Conservation (phyloP, 2,113 vertebrate genomes). For the Cyprinodon variegatus region DNA sequence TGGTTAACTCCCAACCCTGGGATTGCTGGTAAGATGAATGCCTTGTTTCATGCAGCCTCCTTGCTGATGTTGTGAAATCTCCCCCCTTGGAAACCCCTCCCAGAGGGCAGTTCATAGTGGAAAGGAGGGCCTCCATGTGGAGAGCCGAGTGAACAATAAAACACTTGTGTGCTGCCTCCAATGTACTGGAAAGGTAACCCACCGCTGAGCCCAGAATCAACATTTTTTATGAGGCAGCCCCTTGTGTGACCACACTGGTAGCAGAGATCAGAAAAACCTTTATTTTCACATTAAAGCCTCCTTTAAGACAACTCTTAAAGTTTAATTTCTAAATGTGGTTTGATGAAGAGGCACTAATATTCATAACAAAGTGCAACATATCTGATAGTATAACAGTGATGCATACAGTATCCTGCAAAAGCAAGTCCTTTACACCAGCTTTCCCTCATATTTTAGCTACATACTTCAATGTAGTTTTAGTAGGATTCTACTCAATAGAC, state of each 20-base stretch:
- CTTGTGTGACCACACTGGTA: neutral
- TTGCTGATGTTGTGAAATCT: conserved; percentile 4
- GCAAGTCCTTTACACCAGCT: too few relatives aligned
- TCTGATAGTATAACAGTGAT: too few relatives aligned
- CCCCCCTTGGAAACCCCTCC: conserved; percentile 11
- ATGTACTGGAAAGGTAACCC: conserved; percentile 15
- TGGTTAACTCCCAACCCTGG: conserved; percentile 38
- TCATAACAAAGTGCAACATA: too few relatives aligned
- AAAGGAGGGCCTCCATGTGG: conserved; percentile 43
- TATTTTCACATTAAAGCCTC: neutral
- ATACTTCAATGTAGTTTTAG: too few relatives aligned
- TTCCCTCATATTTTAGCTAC: too few relatives aligned
- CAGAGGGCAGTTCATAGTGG: conserved; percentile 11
- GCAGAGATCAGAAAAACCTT: neutral
- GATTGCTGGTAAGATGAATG: conserved; percentile 53
- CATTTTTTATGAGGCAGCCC: neutral
- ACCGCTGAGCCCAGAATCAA: neutral
- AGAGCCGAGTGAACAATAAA: conserved; percentile 53
- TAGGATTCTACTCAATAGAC: too few relatives aligned
- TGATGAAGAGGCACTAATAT: too few relatives aligned
- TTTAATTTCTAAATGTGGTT: too few relatives aligned
- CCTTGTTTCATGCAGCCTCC: conserved; percentile 47
- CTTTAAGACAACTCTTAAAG: too few relatives aligned
- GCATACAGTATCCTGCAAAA: too few relatives aligned
- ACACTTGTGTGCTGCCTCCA: conserved; percentile 46